These are phyloP conservation scores for Psittacula derbiana DNA, from an alignment of 2,797 vertebrate species.

Conservation along the genomic window DNA sequence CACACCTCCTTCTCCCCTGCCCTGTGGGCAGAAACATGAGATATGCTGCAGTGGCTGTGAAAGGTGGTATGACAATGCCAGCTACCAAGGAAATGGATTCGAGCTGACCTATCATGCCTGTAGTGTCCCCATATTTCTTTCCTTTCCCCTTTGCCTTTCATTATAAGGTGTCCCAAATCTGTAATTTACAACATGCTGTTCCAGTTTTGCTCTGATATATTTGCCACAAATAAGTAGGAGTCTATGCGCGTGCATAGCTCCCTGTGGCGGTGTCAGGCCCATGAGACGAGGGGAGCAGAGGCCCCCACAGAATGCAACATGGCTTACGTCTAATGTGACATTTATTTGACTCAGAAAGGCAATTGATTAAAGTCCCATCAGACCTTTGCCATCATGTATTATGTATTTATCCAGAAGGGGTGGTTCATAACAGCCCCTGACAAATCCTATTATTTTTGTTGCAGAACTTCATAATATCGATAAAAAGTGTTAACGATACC, in stretches of 20 bases:
- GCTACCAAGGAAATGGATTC: conserved; percentile 7
- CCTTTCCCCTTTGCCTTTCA: conserved; percentile 43
- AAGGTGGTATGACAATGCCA: neutral
- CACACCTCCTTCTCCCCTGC: neutral
- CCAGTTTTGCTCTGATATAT: conserved; percentile 26
- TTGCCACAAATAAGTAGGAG: conserved; percentile 49
- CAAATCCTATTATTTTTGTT: conserved; percentile 67
- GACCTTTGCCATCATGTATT: conserved; percentile 68
- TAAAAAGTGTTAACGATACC: conserved; percentile 46
- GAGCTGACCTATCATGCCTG: conserved; percentile 45
- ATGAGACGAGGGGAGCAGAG: conserved; percentile 38
- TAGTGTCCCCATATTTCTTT: conserved; percentile 58
- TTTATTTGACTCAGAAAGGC: conserved; percentile 73
- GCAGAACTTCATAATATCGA: conserved; percentile 46
- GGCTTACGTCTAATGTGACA: conserved; percentile 65
- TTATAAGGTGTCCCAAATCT: conserved; percentile 58
- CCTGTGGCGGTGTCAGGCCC: conserved; percentile 13
- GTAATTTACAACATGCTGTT: conserved; percentile 36
- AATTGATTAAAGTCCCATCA: conserved; percentile 71
- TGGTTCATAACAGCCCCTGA: conserved; percentile 58
- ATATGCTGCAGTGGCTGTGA: neutral
- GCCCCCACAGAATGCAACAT: conserved; percentile 33
- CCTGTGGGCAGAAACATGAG: neutral
- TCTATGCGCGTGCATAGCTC: conserved; percentile 19
- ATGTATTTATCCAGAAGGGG: conserved; percentile 71